These are phyloP conservation scores for Pyrrhia umbra DNA, from an alignment of 2,888 invertebrate genomes.

Conservation along the genomic window DNA sequence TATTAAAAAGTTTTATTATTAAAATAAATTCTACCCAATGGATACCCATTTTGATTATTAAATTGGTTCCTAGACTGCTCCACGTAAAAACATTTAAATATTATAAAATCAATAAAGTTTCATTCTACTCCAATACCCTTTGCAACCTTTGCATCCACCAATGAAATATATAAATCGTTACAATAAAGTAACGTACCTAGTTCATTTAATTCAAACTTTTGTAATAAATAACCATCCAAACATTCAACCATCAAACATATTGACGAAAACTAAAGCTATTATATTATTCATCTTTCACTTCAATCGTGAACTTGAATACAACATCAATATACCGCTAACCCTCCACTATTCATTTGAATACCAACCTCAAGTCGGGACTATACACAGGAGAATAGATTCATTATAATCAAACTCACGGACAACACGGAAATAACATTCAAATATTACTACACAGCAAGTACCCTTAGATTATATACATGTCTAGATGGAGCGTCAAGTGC, in stretches of 20 bases:
- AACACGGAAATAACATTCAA: slow-evolving; percentile 45
- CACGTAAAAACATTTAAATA: no score
- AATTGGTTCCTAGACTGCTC: no score
- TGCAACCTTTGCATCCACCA: no score
- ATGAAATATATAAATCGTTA: no score
- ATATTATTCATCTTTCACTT: slow-evolving; percentile 8
- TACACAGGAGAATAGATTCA: slow-evolving; percentile 43
- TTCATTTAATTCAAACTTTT: not conserved
- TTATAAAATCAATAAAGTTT: no score
- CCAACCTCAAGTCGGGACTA: slow-evolving; percentile 28
- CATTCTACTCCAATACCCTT: no score
- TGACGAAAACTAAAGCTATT: not conserved
- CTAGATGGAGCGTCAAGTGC: no score
- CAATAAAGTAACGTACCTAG: not conserved
- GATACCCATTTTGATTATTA: no score
- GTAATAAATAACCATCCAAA: not conserved
- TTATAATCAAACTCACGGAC: slow-evolving; percentile 39
- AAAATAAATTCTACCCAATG: no score
- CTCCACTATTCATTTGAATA: slow-evolving; percentile 45
- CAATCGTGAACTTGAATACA: slow-evolving; percentile 31
- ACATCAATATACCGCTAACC: slow-evolving; percentile 22
- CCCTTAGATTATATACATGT: not conserved
- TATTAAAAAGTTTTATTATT: no score
- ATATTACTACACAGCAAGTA: slow-evolving; percentile 2
- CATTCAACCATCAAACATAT: not conserved